These are phyloP conservation scores for Augochlorella aurata DNA, from an alignment of 2,888 invertebrate genomes.

Conservation along the genomic window DNA sequence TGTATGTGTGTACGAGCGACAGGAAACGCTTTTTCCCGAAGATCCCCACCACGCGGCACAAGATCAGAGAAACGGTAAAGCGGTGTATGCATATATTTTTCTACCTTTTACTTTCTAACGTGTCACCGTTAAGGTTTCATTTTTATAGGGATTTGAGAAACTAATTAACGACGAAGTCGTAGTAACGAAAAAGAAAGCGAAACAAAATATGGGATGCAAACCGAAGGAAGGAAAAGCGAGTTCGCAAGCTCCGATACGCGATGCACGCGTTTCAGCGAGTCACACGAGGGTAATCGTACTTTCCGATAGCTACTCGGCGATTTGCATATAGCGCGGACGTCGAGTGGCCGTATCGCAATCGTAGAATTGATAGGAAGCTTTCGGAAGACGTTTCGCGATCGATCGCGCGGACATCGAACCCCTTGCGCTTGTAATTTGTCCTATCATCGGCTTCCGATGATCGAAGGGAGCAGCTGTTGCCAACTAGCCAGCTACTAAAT, in stretches of 20 bases:
- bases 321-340: slow-evolving; percentile 19
- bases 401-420: slow-evolving; percentile 2
- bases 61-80: slow-evolving; percentile 45
- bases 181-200: background rate
- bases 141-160: slow-evolving; percentile 30
- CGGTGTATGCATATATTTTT: slow-evolving; percentile 70
- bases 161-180: background rate
- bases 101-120: slow-evolving; percentile 72
- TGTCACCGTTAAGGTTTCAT: slow-evolving; percentile 51
- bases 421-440: slow-evolving; percentile 25
- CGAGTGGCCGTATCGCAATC: slow-evolving; percentile 6
- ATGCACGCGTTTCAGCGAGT: slow-evolving; percentile 48
- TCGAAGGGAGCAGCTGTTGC: background rate
- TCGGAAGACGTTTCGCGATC: slow-evolving; percentile 1
- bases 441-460: background rate
- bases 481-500: background rate
- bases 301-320: slow-evolving; percentile 18
- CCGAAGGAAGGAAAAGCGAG: slow-evolving; percentile 22
- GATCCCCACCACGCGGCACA: slow-evolving; percentile 42
- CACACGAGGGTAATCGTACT: slow-evolving; percentile 34
- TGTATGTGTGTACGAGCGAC: background rate
- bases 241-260: slow-evolving; percentile 58
- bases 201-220: background rate
- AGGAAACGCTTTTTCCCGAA: background rate
- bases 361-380: slow-evolving; percentile 19